Conservation (phyloP, 2,113 vertebrate species). For the Lampris megalopsis region DNA sequence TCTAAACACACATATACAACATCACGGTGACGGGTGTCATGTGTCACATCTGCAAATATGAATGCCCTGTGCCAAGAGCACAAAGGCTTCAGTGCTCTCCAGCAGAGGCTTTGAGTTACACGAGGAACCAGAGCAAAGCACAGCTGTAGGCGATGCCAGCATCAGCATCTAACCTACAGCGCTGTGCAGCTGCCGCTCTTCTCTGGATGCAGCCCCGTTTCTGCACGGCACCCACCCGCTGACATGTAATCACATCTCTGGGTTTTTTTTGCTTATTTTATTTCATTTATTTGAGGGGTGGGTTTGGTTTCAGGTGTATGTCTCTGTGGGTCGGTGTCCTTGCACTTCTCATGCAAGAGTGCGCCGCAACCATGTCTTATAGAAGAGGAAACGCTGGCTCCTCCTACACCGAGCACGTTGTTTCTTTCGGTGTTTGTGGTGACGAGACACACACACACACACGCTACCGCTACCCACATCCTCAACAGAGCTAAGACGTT, state of each 20-base stretch:
- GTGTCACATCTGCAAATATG: not conserved
- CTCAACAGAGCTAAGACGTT: slow-evolving; percentile 26
- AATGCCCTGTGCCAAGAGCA: not conserved
- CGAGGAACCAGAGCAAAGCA: not conserved
- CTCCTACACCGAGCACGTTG: slow-evolving; percentile 43
- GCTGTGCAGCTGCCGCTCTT: no score
- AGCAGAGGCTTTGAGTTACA: slow-evolving; percentile 3
- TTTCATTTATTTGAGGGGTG: no score
- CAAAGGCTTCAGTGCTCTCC: not conserved
- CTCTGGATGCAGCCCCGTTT: no score
- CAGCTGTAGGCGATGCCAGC: not conserved
- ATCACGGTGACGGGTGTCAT: not conserved
- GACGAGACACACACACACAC: slow-evolving; percentile 41
- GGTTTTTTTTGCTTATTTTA: no score
- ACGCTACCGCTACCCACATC: not conserved
- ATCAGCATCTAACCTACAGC: no score
- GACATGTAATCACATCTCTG: not conserved
- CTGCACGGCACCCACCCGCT: not conserved
- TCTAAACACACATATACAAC: not conserved
- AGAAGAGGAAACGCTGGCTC: slow-evolving; percentile 63
- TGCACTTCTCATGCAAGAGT: slow-evolving; percentile 43
- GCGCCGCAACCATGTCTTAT: slow-evolving; percentile 32
- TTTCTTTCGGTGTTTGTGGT: slow-evolving; percentile 9
- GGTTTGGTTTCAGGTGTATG: slow-evolving; percentile 5
- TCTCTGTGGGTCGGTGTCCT: slow-evolving; percentile 54